Evolutionary conservation across 2,888 invertebrate species (phyloP), one percentile per base, ranked within the genome.

Genomic region (Stegana nigrithorax): DNA sequence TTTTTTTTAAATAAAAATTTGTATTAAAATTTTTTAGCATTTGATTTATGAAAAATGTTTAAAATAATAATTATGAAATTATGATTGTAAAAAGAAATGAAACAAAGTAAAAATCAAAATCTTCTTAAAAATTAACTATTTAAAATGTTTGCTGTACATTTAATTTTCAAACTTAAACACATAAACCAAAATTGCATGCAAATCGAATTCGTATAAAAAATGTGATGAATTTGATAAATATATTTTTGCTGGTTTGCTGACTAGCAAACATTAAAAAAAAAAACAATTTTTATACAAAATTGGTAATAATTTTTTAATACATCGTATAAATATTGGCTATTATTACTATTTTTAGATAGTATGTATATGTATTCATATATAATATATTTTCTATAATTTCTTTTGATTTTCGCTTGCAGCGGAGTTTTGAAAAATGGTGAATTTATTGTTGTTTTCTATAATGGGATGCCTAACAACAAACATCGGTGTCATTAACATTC

Each of bases 151-250:
- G 8, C 10, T 8, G 14, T 14, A 4, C 25, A 4, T n/a, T 51
- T 32, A 21, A 32, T 26, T 19, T 55, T 36, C 17, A 14, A 55
- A 51, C 60, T 32, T 12, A 23, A 25, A n/a, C n/a, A 57, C 17
- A 64, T 25, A 39, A 64, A 53, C 23, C 23, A 62, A 27, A 59
- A 59, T 32, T 59, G 27, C 65, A 70, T 66, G 68, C 67, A 63
- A 42, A 57, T 63, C 58, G 51, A 57, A 67, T 64, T 63, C 45
- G 55, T 17, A 47, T 47, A 27, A 51, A 23, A 42, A 53, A 36
- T n/a, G n/a, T n/a, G n/a, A n/a, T n/a, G n/a, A n/a, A n/a, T n/a
- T n/a, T n/a, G n/a, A n/a, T n/a, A n/a, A n/a, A n/a, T n/a, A n/a
- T n/a, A n/a, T n/a, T n/a, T n/a, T n/a, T n/a, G n/a, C n/a, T n/a